Evolutionary conservation across 2,797 vertebrate genomes (phyloP).

Genomic region (Amblyraja radiata): DNA sequence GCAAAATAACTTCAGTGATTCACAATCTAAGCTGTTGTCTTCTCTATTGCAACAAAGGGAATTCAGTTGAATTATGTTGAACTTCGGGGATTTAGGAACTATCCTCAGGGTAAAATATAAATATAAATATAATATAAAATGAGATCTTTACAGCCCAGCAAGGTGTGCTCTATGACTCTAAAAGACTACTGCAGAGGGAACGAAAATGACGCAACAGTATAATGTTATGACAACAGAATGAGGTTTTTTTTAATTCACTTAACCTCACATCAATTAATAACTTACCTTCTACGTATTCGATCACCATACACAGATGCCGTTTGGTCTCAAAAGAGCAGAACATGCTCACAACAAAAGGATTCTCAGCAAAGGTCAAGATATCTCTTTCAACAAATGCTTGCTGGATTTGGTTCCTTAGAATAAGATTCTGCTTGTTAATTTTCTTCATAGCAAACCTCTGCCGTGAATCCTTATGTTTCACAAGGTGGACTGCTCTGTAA

Average conservation of each 20-base stretch:
- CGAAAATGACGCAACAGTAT: background rate
- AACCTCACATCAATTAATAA: background rate
- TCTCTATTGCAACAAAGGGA: no score
- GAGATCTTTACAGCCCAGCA: no score
- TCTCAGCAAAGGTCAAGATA: constrained; percentile 91
- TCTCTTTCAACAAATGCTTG: constrained; percentile 94
- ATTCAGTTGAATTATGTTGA: no score
- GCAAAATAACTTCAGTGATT: no score
- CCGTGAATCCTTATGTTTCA: constrained; percentile 82
- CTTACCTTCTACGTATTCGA: constrained; percentile 95
- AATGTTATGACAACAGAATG: background rate
- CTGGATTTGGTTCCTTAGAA: constrained; percentile 92
- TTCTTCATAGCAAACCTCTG: constrained; percentile 98
- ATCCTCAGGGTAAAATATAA: no score
- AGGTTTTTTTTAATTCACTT: background rate
- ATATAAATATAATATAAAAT: no score
- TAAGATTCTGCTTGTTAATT: constrained; percentile 96
- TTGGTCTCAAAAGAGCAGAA: constrained; percentile 94
- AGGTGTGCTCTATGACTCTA: no score
- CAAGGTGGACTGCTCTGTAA: constrained; percentile 80
- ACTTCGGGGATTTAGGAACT: no score
- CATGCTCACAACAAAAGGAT: constrained; percentile 96
- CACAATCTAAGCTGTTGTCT: no score
- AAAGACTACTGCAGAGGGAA: background rate
- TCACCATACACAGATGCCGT: constrained; percentile 93